Evolutionary conservation across 2,113 vertebrate species (phyloP), one percentile per base, ranked within the genome.

Genomic region (Mystacornis crossleyi): DNA sequence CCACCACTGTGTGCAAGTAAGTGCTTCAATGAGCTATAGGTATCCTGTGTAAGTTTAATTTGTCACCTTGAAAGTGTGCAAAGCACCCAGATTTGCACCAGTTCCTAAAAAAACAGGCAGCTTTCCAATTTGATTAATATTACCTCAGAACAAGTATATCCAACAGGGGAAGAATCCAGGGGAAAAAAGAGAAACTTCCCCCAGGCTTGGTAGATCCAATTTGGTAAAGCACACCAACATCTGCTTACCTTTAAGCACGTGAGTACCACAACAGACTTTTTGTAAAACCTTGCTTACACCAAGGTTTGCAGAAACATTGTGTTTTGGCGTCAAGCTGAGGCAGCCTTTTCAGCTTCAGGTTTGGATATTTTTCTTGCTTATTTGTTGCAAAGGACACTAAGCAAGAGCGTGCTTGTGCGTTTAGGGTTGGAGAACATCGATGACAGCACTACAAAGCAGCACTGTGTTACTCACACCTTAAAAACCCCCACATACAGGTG

Each of bases 401-500:
- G 60, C 80, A 90, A 50, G 87, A 81, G 40, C 7, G 66, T 85
- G 65, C 87, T 81, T 36, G 83, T 62, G 75, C 78, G 89, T 73
- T 69, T 53, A 80, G 64, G 48, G 33, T 24, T 8, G 10, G 54
- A 78, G 47, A 93, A 54, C 36, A 36, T 28, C 0, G 1, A 42
- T 15, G 51, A 92, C 73, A 93, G 40, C 31, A 38, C 74, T 84
- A 81, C 69, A 96, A 78, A 91, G 81, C 80, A 67, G 29, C 43
- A 29, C 64, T n/a, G n/a, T 45, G 60, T 93, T 89, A 84, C 50
- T 92, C 57, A 83, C 51, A 72, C 43, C 69, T 81, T 85, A 61
- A 89, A 74, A 87, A 88, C 53, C 31, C 36, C 91, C 43, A 43
- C 51, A 81, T 75, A 72, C 66, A 95, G 94, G 93, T 94, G 90